These are phyloP conservation scores for Myzus persicae DNA, from an alignment of 1,140 invertebrate genomes.

Conservation along the genomic window DNA sequence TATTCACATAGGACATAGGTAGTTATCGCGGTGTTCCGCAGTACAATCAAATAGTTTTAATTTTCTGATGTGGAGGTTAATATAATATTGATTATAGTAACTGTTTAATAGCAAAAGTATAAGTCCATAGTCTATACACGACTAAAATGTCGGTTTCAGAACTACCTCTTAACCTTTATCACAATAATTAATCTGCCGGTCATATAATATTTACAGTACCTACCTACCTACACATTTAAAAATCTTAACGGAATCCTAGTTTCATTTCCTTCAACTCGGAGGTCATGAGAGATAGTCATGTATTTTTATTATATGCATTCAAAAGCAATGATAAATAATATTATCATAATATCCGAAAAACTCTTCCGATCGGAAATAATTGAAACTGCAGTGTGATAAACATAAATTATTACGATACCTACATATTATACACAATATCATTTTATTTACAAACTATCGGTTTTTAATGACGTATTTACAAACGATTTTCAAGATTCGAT, in stretches of 20 bases:
- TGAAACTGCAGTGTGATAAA: not conserved
- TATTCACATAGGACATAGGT: not conserved
- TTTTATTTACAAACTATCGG: not conserved
- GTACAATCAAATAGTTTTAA: not conserved
- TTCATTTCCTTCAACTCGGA: not conserved
- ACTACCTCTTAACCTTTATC: not conserved
- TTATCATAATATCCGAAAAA: not conserved
- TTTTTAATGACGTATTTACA: not conserved
- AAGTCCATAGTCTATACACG: not conserved
- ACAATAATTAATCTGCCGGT: not conserved
- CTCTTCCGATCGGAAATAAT: not conserved
- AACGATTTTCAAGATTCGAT: not conserved
- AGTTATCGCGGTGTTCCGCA: not conserved
- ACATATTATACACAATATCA: not conserved
- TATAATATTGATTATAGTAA: not conserved
- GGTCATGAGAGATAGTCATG: not conserved
- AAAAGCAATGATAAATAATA: not conserved
- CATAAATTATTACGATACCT: constrained; percentile 3
- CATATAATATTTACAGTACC: not conserved
- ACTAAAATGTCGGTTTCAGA: not conserved
- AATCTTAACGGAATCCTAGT: not conserved
- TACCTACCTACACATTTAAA: not conserved
- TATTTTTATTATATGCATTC: not conserved
- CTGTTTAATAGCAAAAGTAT: not conserved
- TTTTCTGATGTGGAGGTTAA: not conserved